Evolutionary conservation across 2,888 invertebrate species (phyloP).

Genomic region (Anorthoa munda): DNA sequence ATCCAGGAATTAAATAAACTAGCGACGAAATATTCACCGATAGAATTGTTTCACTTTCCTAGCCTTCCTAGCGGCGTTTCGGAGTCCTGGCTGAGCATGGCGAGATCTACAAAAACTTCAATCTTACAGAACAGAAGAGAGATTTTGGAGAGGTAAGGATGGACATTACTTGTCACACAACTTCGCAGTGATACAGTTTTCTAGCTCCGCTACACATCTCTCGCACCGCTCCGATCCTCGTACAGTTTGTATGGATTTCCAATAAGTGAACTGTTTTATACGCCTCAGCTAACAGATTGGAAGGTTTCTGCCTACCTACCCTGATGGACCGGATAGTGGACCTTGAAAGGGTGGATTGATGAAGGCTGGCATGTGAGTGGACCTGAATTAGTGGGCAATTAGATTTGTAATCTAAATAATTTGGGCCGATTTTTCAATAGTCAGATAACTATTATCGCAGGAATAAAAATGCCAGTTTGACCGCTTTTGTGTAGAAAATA

Average conservation of each 20-base stretch:
- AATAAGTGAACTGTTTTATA: constrained; percentile 40
- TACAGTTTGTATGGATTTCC: background rate
- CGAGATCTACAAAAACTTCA: too few species aligned
- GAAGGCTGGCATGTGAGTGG: constrained; percentile 14
- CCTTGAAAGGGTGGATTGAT: constrained; percentile 53
- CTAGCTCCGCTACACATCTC: background rate
- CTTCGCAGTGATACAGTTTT: background rate
- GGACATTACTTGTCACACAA: too few species aligned
- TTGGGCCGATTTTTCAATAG: too few species aligned
- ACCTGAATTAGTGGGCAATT: constrained; percentile 25
- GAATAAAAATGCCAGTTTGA: too few species aligned
- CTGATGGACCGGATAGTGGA: constrained; percentile 12
- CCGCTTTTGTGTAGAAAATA: too few species aligned
- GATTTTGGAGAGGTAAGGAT: too few species aligned
- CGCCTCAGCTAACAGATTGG: constrained; percentile 36
- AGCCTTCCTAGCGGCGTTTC: background rate
- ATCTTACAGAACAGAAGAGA: too few species aligned
- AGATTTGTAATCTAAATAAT: constrained; percentile 1
- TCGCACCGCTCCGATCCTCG: constrained; percentile 18
- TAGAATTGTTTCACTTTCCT: background rate
- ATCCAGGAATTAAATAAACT: background rate
- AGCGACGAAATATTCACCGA: background rate
- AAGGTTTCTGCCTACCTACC: constrained; percentile 27
- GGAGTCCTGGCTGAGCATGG: too few species aligned
- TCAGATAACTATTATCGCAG: too few species aligned